A percentile compares a stretch with the other conserved stretches of the same genome.
Evolutionary conservation across 2,113 vertebrate genomes (phyloP).

Genomic region (Holacanthus passer): DNA sequence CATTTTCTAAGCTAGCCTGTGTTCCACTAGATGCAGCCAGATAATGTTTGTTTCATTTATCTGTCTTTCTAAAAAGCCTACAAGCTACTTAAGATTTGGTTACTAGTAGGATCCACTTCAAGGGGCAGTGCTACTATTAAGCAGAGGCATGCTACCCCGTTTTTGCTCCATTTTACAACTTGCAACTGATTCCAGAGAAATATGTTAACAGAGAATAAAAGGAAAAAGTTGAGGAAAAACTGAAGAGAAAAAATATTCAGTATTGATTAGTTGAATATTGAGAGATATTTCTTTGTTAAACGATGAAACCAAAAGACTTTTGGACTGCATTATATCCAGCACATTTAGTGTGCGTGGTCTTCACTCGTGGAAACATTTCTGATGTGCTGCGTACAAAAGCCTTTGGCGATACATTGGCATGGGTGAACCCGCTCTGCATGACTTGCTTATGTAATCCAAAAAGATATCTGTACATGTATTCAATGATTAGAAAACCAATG

Average conservation of each 20-base stretch:
- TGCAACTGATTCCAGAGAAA: not conserved
- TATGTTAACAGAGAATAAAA: not conserved
- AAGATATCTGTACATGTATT: not conserved
- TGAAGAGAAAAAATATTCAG: not conserved
- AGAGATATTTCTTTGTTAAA: not conserved
- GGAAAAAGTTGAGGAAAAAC: not conserved
- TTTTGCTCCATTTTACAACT: not conserved
- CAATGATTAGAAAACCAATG: not conserved
- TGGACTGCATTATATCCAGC: not conserved
- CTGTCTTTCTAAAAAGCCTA: not conserved
- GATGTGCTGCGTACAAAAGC: not conserved
- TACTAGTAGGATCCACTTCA: not conserved
- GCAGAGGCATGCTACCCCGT: not conserved
- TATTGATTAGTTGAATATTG: not conserved
- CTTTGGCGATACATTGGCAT: not conserved
- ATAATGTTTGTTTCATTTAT: not conserved
- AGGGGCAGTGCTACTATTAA: not conserved
- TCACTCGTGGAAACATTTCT: not conserved
- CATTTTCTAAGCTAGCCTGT: slow-evolving; percentile 2
- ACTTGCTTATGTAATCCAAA: slow-evolving; percentile 10
- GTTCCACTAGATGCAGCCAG: not conserved
- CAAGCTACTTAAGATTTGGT: not conserved
- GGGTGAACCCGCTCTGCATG: not conserved
- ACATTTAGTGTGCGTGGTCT: not conserved
- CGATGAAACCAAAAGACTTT: not conserved